Evolutionary conservation across 2,888 invertebrate genomes (phyloP).

Genomic region (Cyclophora punctaria): DNA sequence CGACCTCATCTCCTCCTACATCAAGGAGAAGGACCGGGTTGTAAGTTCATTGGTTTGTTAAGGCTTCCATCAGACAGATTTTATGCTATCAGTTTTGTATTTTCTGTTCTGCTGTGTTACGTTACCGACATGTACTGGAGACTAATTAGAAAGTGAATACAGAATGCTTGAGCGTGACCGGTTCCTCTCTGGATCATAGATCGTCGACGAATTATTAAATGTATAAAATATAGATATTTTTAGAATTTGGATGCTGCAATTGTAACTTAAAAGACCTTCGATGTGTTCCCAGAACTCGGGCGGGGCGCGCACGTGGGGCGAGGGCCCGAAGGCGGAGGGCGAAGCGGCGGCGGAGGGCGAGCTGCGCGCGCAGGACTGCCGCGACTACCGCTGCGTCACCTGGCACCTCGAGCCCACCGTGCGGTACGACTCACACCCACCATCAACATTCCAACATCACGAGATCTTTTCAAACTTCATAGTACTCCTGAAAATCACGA

Average conservation of each 20-base stretch:
- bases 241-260: too few relatives aligned
- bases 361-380: conserved; percentile 78
- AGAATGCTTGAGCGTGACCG: too few relatives aligned
- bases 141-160: too few relatives aligned
- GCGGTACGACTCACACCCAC: conserved; percentile 58
- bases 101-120: too few relatives aligned
- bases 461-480: conserved; percentile 29
- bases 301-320: conserved; percentile 28
- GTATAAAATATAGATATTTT: too few relatives aligned
- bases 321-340: conserved; percentile 15
- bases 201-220: too few relatives aligned
- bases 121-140: too few relatives aligned
- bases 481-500: too few relatives aligned
- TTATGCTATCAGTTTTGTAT: too few relatives aligned
- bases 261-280: too few relatives aligned
- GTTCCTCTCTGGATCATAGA: too few relatives aligned
- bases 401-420: conserved; percentile 98
- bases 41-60: conserved; percentile 52
- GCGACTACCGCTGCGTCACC: conserved; percentile 93
- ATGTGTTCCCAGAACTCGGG: conserved; percentile 36
- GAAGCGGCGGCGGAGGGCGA: conserved; percentile 13
- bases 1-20: conserved; percentile 96
- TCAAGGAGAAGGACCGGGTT: conserved; percentile 92
- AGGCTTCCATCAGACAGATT: too few relatives aligned
- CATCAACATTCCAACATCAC: neutral